Evolutionary conservation across 1,140 invertebrate genomes (phyloP).

Genomic region (Drosophila mauritiana): DNA sequence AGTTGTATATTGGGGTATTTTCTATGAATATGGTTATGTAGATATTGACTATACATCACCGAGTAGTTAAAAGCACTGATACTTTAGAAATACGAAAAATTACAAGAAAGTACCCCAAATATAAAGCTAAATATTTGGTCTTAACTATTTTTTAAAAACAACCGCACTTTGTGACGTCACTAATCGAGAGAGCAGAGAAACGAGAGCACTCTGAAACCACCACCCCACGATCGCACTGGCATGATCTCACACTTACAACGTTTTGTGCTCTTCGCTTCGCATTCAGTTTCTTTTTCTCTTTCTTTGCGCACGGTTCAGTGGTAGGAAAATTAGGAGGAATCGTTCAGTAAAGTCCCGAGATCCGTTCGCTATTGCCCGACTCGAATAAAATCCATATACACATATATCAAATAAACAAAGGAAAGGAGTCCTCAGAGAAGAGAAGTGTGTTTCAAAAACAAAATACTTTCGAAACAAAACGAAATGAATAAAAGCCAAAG

Average conservation of each 20-base stretch:
- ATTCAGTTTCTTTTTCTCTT: slow-evolving; percentile 78
- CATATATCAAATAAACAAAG: slow-evolving; percentile 45
- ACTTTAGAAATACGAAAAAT: too few species aligned
- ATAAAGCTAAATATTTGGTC: too few species aligned
- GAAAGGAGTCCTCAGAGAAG: slow-evolving; percentile 60
- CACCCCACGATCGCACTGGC: slow-evolving; percentile 10
- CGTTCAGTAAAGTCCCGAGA: slow-evolving; percentile 67
- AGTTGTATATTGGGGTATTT: not conserved
- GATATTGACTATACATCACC: too few species aligned
- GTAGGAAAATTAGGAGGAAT: slow-evolving; percentile 67
- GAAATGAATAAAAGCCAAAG: slow-evolving; percentile 40
- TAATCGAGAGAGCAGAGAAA: slow-evolving; percentile 1
- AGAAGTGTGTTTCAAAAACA: slow-evolving; percentile 55
- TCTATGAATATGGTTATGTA: not conserved
- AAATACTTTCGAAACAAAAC: slow-evolving; percentile 45
- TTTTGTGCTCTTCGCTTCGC: slow-evolving; percentile 62
- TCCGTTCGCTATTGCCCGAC: slow-evolving; percentile 68
- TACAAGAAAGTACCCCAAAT: too few species aligned
- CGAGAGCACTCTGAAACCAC: not conserved
- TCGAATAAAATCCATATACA: slow-evolving; percentile 55
- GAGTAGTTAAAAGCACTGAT: too few species aligned
- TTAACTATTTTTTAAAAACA: too few species aligned
- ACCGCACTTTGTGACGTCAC: slow-evolving; percentile 19
- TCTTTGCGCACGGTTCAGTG: slow-evolving; percentile 74
- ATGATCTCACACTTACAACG: slow-evolving; percentile 47